Evolutionary conservation across 2,113 vertebrate genomes (phyloP).

Genomic region (Aix galericulata): DNA sequence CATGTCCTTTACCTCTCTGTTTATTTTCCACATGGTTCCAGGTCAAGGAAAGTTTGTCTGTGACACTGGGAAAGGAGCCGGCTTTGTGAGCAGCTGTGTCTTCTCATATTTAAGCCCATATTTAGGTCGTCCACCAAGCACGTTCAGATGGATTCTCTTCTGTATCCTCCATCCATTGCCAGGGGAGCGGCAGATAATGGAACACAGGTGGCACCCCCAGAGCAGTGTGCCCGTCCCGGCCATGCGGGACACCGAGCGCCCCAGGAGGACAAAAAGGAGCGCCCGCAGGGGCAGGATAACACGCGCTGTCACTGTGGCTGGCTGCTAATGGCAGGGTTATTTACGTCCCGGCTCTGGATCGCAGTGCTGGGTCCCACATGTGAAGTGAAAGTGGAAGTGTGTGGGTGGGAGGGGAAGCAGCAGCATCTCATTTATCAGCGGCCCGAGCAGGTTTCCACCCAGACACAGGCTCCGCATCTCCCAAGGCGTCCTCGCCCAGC

Average conservation of each 20-base stretch:
- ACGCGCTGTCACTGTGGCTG: neutral
- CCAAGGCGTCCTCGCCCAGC: neutral
- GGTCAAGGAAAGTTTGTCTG: conserved; percentile 50
- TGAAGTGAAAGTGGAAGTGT: conserved; percentile 81
- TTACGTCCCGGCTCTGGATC: conserved; percentile 61
- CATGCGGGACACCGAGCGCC: neutral
- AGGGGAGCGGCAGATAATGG: neutral
- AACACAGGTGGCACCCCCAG: neutral
- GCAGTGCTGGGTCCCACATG: conserved; percentile 73
- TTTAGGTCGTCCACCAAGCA: neutral
- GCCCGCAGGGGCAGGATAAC: neutral
- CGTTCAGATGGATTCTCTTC: neutral
- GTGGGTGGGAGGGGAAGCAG: conserved; percentile 80
- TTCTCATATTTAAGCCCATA: conserved; percentile 50
- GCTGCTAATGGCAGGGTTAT: conserved; percentile 30
- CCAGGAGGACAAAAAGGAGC: neutral
- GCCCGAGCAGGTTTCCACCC: neutral
- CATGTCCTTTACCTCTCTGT: conserved; percentile 40
- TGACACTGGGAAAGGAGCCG: neutral
- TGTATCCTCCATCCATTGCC: accelerated
- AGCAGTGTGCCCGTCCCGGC: neutral
- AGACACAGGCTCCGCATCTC: neutral
- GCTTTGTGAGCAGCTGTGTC: conserved; percentile 34
- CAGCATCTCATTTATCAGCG: conserved; percentile 48
- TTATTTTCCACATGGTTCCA: conserved; percentile 34